Percentiles rank a stretch among this genome's conserved stretches.
These are phyloP conservation scores for Petrocephalus sullivani DNA, from an alignment of 2,797 vertebrate genomes.

Conservation along the genomic window DNA sequence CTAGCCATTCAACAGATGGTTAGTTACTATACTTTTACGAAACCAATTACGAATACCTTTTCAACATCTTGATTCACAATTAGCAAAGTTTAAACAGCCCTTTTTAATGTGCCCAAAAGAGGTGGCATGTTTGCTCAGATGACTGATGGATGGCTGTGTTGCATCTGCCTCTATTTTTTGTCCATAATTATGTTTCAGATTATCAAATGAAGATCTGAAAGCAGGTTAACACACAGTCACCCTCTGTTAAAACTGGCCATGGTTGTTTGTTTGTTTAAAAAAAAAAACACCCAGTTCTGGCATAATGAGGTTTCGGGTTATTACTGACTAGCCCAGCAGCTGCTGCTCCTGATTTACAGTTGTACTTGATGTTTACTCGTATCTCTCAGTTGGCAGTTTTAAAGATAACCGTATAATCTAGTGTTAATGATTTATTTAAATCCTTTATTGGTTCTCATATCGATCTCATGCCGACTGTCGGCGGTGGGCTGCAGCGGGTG, in stretches of 20 bases:
- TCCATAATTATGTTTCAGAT: background rate
- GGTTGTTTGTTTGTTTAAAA: background rate
- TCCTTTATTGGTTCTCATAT: background rate
- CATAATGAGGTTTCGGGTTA: background rate
- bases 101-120: background rate
- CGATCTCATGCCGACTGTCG: background rate
- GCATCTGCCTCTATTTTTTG: background rate
- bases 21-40: background rate
- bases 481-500: background rate
- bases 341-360: background rate
- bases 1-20: background rate
- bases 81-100: background rate
- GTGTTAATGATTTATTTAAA: slow-evolving; percentile 16
- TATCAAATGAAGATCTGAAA: background rate
- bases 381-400: background rate
- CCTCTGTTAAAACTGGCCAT: background rate
- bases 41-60: background rate
- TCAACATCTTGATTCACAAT: no score
- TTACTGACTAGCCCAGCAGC: background rate
- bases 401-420: slow-evolving; percentile 8
- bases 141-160: background rate
- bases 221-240: background rate
- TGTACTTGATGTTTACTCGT: background rate
- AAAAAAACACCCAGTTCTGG: background rate
- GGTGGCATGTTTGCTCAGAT: background rate